Evolutionary conservation across 2,888 invertebrate species (phyloP).

Genomic region (Ophion ellenae): DNA sequence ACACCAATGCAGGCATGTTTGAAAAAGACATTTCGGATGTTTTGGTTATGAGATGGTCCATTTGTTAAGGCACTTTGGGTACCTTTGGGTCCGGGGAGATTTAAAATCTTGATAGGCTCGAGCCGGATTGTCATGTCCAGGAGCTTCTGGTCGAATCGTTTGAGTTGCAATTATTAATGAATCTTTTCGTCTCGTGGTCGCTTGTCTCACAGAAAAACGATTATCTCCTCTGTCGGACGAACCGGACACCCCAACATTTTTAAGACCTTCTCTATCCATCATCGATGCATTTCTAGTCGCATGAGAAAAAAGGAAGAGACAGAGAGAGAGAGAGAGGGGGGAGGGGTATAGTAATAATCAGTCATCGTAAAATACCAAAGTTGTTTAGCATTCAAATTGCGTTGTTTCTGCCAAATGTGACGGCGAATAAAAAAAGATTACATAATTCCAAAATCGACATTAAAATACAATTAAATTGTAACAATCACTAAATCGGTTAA

Average conservation of each 20-base stretch:
- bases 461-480: too few relatives aligned
- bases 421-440: too few relatives aligned
- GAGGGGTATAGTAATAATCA: background rate
- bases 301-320: background rate
- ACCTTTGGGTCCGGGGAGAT: conserved; percentile 67
- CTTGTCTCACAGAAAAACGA: conserved; percentile 1
- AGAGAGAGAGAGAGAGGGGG: background rate
- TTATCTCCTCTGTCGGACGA: conserved; percentile 19
- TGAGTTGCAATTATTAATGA: conserved; percentile 75
- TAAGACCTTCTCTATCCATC: conserved; percentile 44
- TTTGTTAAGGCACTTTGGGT: conserved; percentile 57
- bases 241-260: conserved; percentile 44
- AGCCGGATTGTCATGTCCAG: conserved; percentile 51
- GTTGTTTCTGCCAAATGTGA: background rate
- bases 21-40: conserved; percentile 25
- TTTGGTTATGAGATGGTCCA: conserved; percentile 35
- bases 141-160: conserved; percentile 74
- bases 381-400: too few relatives aligned
- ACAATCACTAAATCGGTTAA: too few relatives aligned
- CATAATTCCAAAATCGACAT: too few relatives aligned
- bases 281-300: conserved; percentile 34
- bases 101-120: conserved; percentile 66
- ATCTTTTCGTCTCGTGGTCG: conserved; percentile 45
- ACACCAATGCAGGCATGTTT: conserved; percentile 2
- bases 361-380: background rate